phyloP scores from a whole-genome alignment of 2,888 invertebrate species.

The Beris morrisii region DNA sequence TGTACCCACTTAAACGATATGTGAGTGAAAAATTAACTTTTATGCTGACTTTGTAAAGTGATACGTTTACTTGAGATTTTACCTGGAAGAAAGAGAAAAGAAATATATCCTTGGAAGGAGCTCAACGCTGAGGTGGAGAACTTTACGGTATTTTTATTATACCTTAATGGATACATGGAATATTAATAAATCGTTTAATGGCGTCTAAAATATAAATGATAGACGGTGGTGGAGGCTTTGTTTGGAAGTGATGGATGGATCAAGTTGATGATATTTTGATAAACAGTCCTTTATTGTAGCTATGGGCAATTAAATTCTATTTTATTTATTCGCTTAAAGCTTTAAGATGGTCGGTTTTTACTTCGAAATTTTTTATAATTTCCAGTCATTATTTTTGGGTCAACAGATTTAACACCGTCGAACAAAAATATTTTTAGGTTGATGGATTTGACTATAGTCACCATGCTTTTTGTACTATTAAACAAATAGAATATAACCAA shows the following conservation, averaged over 20 bases:
- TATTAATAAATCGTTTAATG: constrained; percentile 32
- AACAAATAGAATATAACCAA: too few species aligned
- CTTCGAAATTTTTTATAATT: too few species aligned
- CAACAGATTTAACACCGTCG: too few species aligned
- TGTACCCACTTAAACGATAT: too few species aligned
- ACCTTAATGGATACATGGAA: constrained; percentile 29
- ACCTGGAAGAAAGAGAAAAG: background rate
- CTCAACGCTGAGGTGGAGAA: background rate
- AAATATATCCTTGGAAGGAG: constrained; percentile 5
- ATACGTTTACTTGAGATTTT: background rate
- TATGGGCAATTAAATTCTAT: constrained; percentile 2
- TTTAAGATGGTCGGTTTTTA: too few species aligned
- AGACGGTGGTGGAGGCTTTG: constrained; percentile 20
- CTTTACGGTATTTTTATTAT: constrained; percentile 28
- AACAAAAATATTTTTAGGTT: too few species aligned
- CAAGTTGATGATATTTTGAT: constrained; percentile 15
- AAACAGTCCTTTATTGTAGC: constrained; percentile 3
- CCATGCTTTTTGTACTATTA: too few species aligned
- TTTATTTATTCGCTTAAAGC: background rate
- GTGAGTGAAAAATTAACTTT: too few species aligned
- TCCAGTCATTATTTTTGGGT: too few species aligned
- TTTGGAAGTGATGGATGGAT: constrained; percentile 13
- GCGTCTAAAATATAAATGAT: constrained; percentile 28
- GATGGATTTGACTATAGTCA: too few species aligned
- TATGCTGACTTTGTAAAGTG: too few species aligned